phyloP scores from a whole-genome alignment of 1,140 invertebrate genomes.

The Belonocnema kinseyi region DNA sequence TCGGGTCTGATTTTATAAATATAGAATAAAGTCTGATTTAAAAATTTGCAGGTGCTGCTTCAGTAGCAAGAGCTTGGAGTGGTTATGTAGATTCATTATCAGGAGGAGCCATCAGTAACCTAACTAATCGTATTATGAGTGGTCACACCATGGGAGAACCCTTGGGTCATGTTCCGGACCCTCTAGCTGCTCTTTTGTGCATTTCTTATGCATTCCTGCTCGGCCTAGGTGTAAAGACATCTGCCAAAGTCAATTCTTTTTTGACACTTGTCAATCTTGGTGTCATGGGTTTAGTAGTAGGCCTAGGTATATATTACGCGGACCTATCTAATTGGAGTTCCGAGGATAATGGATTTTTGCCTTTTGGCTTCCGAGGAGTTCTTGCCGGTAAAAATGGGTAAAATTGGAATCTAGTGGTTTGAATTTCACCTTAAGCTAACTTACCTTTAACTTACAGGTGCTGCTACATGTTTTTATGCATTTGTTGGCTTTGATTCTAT shows the following conservation, averaged over 20 bases:
- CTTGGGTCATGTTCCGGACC: conserved; percentile 86
- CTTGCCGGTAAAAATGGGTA: conserved; percentile 72
- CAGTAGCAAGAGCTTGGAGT: conserved; percentile 94
- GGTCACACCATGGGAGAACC: conserved; percentile 80
- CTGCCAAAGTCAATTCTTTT: conserved; percentile 87
- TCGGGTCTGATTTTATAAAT: too few relatives aligned
- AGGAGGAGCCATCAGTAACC: conserved; percentile 87
- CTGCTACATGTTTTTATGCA: conserved; percentile 93
- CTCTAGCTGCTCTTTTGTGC: conserved; percentile 87
- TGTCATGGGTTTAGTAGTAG: conserved; percentile 85
- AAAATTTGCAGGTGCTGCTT: conserved; percentile 84
- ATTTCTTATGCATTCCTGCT: conserved; percentile 83
- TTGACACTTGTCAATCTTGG: conserved; percentile 86
- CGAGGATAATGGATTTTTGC: conserved; percentile 85
- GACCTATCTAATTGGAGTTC: conserved; percentile 88
- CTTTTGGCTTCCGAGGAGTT: conserved; percentile 87
- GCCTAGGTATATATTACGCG: conserved; percentile 87
- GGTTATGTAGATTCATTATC: conserved; percentile 92
- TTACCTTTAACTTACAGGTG: conserved; percentile 75
- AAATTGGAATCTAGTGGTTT: too few relatives aligned
- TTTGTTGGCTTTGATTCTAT: conserved; percentile 93
- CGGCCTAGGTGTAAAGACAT: conserved; percentile 91
- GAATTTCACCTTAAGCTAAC: background rate
- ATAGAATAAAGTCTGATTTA: too few relatives aligned
- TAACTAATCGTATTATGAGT: conserved; percentile 83